Evolutionary conservation across 2,113 vertebrate species (phyloP).

Genomic region (Eubucco bourcierii): DNA sequence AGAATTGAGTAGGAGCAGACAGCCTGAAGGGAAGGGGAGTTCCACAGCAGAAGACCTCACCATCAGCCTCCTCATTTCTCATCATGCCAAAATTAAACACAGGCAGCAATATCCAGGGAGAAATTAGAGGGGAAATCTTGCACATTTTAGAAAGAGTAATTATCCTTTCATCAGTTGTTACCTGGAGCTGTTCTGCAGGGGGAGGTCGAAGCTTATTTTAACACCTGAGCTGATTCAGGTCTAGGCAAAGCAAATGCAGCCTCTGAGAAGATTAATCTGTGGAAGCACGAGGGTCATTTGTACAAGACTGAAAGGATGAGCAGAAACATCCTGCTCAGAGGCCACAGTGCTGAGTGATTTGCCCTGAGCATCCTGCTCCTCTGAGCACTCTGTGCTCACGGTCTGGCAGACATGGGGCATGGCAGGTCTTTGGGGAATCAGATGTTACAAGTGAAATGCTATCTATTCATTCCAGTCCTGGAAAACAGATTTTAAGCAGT

Average conservation of each 20-base stretch:
- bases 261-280: not conserved
- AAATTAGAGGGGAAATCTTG: not conserved
- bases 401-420: not conserved
- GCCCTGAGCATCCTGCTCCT: not conserved
- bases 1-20: not conserved
- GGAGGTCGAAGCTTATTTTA: slow-evolving; percentile 25
- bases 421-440: not conserved
- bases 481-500: not conserved
- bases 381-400: not conserved
- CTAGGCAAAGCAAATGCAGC: slow-evolving; percentile 33
- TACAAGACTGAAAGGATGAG: not conserved
- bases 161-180: slow-evolving; percentile 56
- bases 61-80: not conserved
- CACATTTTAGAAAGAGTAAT: not conserved
- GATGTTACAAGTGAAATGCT: not conserved
- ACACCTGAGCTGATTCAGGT: slow-evolving; percentile 45
- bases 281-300: slow-evolving; percentile 26
- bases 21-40: not conserved
- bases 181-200: not conserved
- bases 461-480: not conserved
- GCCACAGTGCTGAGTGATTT: not conserved
- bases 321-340: not conserved
- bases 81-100: not conserved
- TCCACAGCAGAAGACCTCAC: not conserved
- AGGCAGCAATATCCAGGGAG: not conserved